Percentiles rank a stretch among this genome's conserved stretches.
These are phyloP conservation scores for Lepas anatifera DNA, from an alignment of 2,888 invertebrate species.

Conservation along the genomic window DNA sequence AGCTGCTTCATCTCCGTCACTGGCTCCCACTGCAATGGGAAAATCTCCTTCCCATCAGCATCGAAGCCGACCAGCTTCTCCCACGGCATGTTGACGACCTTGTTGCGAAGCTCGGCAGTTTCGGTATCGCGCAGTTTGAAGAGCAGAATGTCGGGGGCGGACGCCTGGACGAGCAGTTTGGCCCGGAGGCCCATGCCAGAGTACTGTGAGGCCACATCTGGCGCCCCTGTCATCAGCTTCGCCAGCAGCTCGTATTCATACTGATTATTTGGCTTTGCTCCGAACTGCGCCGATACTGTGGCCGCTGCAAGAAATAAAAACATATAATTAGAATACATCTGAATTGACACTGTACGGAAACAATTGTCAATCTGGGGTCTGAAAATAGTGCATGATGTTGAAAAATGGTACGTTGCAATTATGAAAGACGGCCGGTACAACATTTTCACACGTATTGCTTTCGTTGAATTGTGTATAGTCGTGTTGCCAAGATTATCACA, in stretches of 20 bases:
- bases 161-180: conserved; percentile 12
- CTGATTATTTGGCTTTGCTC: background rate
- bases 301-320: background rate
- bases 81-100: background rate
- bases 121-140: conserved; percentile 14
- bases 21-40: background rate
- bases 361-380: background rate
- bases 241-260: background rate
- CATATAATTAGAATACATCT: too few relatives aligned
- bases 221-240: conserved; percentile 16
- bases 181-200: conserved; percentile 17
- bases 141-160: background rate
- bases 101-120: background rate
- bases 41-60: too few relatives aligned
- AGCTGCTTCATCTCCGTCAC: background rate
- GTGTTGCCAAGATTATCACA: too few relatives aligned
- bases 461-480: too few relatives aligned
- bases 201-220: conserved; percentile 15
- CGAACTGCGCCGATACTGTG: background rate
- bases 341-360: too few relatives aligned
- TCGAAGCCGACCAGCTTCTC: too few relatives aligned
- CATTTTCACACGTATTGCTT: too few relatives aligned
- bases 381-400: too few relatives aligned
- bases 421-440: too few relatives aligned
- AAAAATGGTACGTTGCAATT: too few relatives aligned